Conservation (phyloP, 2,888 invertebrate species). For the Sphinx pinastri region DNA sequence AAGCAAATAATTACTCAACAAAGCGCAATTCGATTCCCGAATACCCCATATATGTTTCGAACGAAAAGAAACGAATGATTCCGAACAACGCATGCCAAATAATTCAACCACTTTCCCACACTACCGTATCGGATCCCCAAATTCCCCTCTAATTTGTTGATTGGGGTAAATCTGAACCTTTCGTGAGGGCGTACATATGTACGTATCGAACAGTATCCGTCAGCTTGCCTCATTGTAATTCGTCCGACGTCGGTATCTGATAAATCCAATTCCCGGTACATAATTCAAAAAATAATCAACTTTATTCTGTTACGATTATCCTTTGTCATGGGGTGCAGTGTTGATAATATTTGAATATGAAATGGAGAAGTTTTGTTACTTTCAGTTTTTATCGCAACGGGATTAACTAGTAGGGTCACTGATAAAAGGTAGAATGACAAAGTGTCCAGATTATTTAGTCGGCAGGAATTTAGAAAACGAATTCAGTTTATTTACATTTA, state of each 20-base stretch:
- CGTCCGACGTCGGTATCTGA: constrained; percentile 11
- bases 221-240: constrained; percentile 12
- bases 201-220: background rate
- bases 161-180: constrained; percentile 22
- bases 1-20: too few relatives aligned
- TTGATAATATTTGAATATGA: background rate
- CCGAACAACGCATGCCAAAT: background rate
- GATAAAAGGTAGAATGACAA: too few relatives aligned
- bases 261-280: constrained; percentile 16
- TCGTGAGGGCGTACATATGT: background rate
- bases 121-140: background rate
- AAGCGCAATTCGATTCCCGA: too few relatives aligned
- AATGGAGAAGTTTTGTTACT: background rate
- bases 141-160: constrained; percentile 18
- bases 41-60: background rate
- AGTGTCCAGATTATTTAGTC: too few relatives aligned
- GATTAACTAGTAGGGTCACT: too few relatives aligned
- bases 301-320: constrained; percentile 5
- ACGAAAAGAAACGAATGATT: background rate
- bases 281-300: constrained; percentile 22
- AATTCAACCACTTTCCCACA: background rate
- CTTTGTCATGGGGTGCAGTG: background rate
- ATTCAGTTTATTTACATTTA: too few relatives aligned
- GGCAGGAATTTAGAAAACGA: too few relatives aligned
- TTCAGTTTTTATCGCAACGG: too few relatives aligned